phyloP scores from a whole-genome alignment of 2,888 invertebrate species.

The Drosophila algonquin region DNA sequence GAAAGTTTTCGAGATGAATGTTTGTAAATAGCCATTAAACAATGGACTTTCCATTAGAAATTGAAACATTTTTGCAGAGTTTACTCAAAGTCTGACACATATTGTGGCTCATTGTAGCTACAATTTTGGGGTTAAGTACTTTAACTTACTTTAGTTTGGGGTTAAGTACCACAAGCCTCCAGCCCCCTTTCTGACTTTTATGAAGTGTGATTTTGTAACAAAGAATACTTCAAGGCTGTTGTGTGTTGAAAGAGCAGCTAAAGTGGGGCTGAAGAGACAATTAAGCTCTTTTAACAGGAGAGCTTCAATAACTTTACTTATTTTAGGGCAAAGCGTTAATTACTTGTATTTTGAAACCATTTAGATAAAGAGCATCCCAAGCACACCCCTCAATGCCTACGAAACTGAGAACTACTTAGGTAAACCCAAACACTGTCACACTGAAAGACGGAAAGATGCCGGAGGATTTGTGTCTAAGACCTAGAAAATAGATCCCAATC shows the following conservation, averaged over 20 bases:
- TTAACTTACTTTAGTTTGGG: neutral
- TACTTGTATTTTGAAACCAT: neutral
- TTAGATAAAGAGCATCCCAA: neutral
- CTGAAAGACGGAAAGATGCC: slow-evolving; percentile 5
- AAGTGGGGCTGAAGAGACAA: neutral
- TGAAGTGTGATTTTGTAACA: neutral
- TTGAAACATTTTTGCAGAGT: no score
- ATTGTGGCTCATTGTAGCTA: no score
- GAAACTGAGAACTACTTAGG: neutral
- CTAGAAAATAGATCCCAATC: slow-evolving; percentile 27
- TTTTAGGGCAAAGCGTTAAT: neutral
- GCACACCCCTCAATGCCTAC: neutral
- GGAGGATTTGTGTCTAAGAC: slow-evolving; percentile 16
- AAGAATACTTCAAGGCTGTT: neutral
- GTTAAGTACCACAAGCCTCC: neutral
- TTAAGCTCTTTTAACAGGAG: neutral
- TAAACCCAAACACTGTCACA: neutral
- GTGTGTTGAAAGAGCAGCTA: neutral
- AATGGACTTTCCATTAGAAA: no score
- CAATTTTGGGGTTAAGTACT: neutral
- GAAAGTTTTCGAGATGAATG: neutral
- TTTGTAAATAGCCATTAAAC: no score
- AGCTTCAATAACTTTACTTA: neutral
- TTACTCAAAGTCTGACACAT: no score
- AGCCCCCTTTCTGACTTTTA: neutral